These are phyloP conservation scores for Zophobas atratus DNA, from an alignment of 1,140 invertebrate genomes.

Conservation along the genomic window DNA sequence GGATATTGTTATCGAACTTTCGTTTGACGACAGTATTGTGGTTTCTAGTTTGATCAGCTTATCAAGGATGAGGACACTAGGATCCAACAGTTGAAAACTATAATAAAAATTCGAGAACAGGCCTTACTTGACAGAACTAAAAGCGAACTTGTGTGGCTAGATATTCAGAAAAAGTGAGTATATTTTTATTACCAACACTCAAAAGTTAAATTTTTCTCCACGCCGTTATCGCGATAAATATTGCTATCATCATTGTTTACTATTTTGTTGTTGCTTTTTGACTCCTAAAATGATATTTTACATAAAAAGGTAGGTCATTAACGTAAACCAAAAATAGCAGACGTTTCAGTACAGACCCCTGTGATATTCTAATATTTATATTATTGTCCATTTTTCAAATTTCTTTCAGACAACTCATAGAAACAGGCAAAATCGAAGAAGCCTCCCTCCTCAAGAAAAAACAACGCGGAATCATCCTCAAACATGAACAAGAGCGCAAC, in stretches of 20 bases:
- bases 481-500: slow-evolving; percentile 64
- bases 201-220: no score
- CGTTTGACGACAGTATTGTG: neutral
- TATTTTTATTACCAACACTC: neutral
- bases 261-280: no score
- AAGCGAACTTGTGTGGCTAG: slow-evolving; percentile 65
- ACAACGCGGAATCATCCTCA: slow-evolving; percentile 65
- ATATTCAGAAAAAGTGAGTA: slow-evolving; percentile 67
- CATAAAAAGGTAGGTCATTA: no score
- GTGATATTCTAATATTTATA: no score
- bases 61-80: slow-evolving; percentile 66
- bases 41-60: slow-evolving; percentile 65
- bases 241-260: no score
- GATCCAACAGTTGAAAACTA: slow-evolving; percentile 65
- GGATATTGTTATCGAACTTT: slow-evolving; percentile 7
- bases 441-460: slow-evolving; percentile 66
- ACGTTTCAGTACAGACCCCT: no score
- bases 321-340: no score
- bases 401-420: slow-evolving; percentile 62
- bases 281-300: no score
- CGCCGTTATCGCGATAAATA: no score
- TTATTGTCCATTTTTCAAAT: no score
- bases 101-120: slow-evolving; percentile 65
- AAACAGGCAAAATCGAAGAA: slow-evolving; percentile 64
- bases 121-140: slow-evolving; percentile 64